Conservation (phyloP, 23 tunicate species). For the Trididemnum miniatum region DNA sequence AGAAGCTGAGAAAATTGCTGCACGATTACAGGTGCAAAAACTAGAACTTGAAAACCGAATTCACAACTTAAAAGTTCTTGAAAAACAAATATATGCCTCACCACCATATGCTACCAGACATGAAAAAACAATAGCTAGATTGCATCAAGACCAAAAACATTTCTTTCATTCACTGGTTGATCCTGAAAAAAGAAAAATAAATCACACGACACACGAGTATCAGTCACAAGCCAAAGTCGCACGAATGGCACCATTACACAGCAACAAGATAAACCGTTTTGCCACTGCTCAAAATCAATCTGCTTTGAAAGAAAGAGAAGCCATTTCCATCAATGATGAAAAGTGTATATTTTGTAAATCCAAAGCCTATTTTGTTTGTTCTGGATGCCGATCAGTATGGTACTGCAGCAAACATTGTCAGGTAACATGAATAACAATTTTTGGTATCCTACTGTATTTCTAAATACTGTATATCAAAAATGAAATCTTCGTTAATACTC, state of each 20-base stretch:
- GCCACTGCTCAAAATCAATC: neutral
- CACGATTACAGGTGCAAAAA: constrained; percentile 35
- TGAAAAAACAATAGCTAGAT: neutral
- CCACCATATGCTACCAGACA: neutral
- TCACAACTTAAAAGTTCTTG: constrained; percentile 24
- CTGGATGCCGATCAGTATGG: constrained; percentile 55
- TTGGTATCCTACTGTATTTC: no score
- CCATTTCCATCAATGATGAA: neutral
- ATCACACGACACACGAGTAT: neutral
- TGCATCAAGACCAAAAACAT: neutral
- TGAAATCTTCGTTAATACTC: no score
- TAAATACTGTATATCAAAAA: no score
- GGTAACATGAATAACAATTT: no score
- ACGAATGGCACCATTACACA: neutral
- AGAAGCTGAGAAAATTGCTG: constrained; percentile 27
- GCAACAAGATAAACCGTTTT: neutral
- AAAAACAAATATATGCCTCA: constrained; percentile 15
- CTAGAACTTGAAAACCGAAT: constrained; percentile 31
- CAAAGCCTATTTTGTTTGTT: constrained; percentile 61
- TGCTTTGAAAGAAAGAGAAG: neutral
- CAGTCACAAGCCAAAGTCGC: neutral
- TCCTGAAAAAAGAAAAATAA: neutral
- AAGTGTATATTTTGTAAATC: constrained; percentile 27
- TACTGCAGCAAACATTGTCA: constrained; percentile 71
- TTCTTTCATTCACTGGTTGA: neutral